phyloP scores from a whole-genome alignment of 2,113 vertebrate species.

The Coreoperca whiteheadi region DNA sequence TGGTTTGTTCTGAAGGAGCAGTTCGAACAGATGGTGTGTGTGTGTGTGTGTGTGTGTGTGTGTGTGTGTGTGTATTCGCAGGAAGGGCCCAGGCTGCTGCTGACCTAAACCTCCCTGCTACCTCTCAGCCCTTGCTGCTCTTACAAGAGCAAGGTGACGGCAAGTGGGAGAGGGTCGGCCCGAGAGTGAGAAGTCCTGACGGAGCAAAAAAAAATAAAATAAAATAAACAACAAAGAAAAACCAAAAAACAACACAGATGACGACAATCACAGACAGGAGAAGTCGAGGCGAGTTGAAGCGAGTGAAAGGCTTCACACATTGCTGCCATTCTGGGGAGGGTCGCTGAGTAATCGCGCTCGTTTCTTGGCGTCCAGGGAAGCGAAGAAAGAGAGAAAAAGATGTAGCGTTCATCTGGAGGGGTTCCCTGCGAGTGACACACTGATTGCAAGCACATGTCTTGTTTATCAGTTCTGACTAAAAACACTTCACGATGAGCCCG shows the following conservation, averaged over 20 bases:
- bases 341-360: background rate
- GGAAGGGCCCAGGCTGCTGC: conserved; percentile 35
- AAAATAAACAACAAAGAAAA: no score
- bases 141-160: background rate
- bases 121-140: conserved; percentile 10
- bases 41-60: background rate
- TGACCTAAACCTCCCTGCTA: background rate
- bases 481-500: background rate
- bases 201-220: background rate
- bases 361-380: background rate
- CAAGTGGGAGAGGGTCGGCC: background rate
- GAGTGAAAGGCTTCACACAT: background rate
- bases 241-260: background rate
- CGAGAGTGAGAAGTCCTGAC: background rate
- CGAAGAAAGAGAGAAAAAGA: background rate
- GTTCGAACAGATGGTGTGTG: conserved; percentile 50
- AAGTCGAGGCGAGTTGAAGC: background rate
- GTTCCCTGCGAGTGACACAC: conserved; percentile 20
- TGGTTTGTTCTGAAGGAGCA: conserved; percentile 53
- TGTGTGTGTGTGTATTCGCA: conserved; percentile 9
- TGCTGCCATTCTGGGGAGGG: conserved; percentile 4
- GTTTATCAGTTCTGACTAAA: conserved; percentile 41
- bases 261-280: background rate
- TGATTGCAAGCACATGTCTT: conserved; percentile 51
- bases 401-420: background rate